Percentiles rank a stretch among this genome's conserved stretches.
These are phyloP conservation scores for Orchesella flavescens DNA, from an alignment of 2,888 invertebrate species.

Conservation along the genomic window DNA sequence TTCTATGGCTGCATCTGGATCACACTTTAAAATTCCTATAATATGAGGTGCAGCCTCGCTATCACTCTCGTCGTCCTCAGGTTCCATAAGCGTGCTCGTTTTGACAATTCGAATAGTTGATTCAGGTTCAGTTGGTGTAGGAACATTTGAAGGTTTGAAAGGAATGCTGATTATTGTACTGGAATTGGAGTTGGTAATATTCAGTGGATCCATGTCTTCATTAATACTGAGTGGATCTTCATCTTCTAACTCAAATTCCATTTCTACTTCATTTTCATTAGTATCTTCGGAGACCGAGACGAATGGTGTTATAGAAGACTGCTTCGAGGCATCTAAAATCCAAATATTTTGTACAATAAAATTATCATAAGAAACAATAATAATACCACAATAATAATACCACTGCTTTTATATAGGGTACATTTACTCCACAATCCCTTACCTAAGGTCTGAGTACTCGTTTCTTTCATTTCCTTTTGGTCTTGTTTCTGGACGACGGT, in stretches of 20 bases:
- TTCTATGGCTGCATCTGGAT: not conserved
- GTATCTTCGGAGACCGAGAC: not conserved
- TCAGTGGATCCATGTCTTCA: not conserved
- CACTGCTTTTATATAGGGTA: no score
- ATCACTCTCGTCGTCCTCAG: conserved; percentile 22
- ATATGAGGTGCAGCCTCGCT: conserved; percentile 27
- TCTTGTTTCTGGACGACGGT: no score
- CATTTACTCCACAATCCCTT: no score
- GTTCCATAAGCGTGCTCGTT: conserved; percentile 19
- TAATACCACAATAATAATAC: no score
- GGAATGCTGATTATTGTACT: no score
- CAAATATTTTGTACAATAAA: no score
- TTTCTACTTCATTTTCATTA: conserved; percentile 9
- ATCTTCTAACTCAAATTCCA: conserved; percentile 8
- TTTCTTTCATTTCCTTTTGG: no score
- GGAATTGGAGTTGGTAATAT: not conserved
- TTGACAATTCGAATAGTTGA: conserved; percentile 7
- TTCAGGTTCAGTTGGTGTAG: not conserved
- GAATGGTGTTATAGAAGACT: no score
- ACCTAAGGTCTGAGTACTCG: no score
- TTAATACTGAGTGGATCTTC: not conserved
- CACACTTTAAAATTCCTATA: conserved; percentile 16
- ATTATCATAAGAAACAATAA: no score
- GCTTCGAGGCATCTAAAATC: no score
- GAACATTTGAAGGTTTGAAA: not conserved